These are phyloP conservation scores for Sebastes vulpes DNA, from an alignment of 2,797 vertebrate genomes.

Conservation along the genomic window DNA sequence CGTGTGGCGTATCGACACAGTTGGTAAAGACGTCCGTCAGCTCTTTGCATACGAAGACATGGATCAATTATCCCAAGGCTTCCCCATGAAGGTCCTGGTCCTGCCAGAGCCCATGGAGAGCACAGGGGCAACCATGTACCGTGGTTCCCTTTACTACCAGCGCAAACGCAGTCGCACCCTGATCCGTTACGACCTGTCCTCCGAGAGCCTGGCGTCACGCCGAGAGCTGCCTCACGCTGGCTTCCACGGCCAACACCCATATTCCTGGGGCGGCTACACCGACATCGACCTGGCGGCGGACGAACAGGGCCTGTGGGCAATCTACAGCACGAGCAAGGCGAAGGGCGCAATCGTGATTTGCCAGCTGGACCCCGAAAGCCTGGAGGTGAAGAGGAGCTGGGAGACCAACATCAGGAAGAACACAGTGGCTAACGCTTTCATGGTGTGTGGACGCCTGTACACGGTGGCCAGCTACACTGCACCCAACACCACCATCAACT, in stretches of 20 bases:
- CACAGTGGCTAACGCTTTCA: conserved; percentile 92
- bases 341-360: conserved; percentile 92
- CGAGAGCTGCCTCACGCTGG: conserved; percentile 88
- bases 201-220: conserved; percentile 83
- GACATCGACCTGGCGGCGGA: conserved; percentile 94
- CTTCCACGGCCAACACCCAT: conserved; percentile 92
- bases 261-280: conserved; percentile 95
- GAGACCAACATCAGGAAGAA: conserved; percentile 93
- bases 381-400: conserved; percentile 90
- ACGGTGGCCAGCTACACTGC: conserved; percentile 92
- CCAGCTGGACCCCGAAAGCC: conserved; percentile 87
- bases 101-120: conserved; percentile 91
- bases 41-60: conserved; percentile 90
- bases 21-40: conserved; percentile 91
- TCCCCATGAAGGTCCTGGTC: conserved; percentile 91
- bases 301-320: conserved; percentile 92
- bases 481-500: conserved; percentile 88
- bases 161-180: conserved; percentile 86
- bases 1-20: conserved; percentile 91
- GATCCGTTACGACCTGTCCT: conserved; percentile 88
- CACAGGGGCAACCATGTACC: conserved; percentile 90
- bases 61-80: conserved; percentile 88
- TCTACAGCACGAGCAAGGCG: conserved; percentile 92
- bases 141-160: conserved; percentile 92
- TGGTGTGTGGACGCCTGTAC: conserved; percentile 93